phyloP scores from a whole-genome alignment of 1,140 invertebrate species.

The Eueides isabella region DNA sequence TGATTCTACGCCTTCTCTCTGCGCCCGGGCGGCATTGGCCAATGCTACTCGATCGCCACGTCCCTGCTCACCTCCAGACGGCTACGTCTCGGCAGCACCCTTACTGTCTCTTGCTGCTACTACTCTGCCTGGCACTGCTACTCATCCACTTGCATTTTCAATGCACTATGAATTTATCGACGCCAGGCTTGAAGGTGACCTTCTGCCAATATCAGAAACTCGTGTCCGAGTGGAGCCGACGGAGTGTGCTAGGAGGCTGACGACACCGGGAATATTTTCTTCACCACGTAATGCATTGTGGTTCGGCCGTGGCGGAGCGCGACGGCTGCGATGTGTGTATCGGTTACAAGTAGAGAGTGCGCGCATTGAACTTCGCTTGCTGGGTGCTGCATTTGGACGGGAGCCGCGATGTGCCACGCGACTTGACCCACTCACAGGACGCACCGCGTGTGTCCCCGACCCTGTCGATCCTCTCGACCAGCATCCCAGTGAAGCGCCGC shows the following conservation, averaged over 20 bases:
- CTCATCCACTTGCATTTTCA: constrained; percentile 86
- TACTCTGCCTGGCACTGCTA: constrained; percentile 85
- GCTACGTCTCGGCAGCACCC: constrained; percentile 87
- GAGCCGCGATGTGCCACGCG: constrained; percentile 85
- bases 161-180: constrained; percentile 93
- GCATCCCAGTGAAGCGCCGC: constrained; percentile 44
- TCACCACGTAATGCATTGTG: constrained; percentile 88
- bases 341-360: constrained; percentile 87
- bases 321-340: constrained; percentile 88
- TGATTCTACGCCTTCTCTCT: constrained; percentile 88
- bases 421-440: constrained; percentile 87
- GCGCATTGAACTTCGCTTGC: constrained; percentile 82
- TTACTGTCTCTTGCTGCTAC: constrained; percentile 73
- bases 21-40: constrained; percentile 90
- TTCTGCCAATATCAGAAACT: constrained; percentile 50
- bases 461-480: constrained; percentile 45
- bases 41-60: constrained; percentile 89
- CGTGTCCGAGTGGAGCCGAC: constrained; percentile 53
- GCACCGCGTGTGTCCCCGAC: constrained; percentile 67
- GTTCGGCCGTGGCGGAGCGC: constrained; percentile 89
- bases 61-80: constrained; percentile 89
- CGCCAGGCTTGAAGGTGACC: constrained; percentile 84
- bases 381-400: constrained; percentile 64
- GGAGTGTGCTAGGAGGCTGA: constrained; percentile 65
- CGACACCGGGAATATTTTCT: constrained; percentile 85